Base-by-base conservation (phyloP, 2,113 vertebrate genomes). In the Corythornis vintsioides region DNA sequence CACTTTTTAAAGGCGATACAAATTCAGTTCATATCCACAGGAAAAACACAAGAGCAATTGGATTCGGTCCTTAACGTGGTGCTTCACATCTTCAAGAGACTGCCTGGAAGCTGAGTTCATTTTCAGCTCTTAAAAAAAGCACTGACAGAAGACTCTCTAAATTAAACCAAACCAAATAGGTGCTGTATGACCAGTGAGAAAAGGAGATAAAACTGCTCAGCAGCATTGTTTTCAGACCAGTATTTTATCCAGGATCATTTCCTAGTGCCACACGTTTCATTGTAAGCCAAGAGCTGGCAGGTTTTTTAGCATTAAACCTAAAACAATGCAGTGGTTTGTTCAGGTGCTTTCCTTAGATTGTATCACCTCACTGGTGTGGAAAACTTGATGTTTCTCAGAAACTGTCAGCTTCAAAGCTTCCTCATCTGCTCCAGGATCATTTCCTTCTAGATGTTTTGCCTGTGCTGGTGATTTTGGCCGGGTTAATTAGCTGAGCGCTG, bases 401-500 rank as follows among this genome's bases (percentile, higher is more conserved):
- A 7, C 48, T 56, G 29, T 45, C 65, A 57, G 59, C 33, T 53
- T 73, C 47, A 80, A 33, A 86, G 38, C 33, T 38, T 47, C 25
- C 38, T 73, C 15, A 3, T 50, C 59, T 85, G n/a, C 60, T 52
- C 31, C 7, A 7, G 52, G 29, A 4, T 19, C 9, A 52, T 81
- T 83, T 60, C 4, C 43, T 71, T 50, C 69, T 43, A 4, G 25
- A 7, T 14, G 7, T 61, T 61, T 25, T 31, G 18, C 43, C 53
- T 24, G 9, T 28, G 1, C 56, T 35, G 55, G 52, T 18, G 66
- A 24, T 77, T 52, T 50, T 71, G 26, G 29, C 33, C 59, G 45
- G 2, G 1, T 31, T 31, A 2, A n/a, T 38, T 2, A 22, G 50
- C 10, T n/a, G 1, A 13, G 43, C 2, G 1, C 29, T 16, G 67